phyloP scores from a whole-genome alignment of 2,797 vertebrate genomes.

The Anolis apletophallus region DNA sequence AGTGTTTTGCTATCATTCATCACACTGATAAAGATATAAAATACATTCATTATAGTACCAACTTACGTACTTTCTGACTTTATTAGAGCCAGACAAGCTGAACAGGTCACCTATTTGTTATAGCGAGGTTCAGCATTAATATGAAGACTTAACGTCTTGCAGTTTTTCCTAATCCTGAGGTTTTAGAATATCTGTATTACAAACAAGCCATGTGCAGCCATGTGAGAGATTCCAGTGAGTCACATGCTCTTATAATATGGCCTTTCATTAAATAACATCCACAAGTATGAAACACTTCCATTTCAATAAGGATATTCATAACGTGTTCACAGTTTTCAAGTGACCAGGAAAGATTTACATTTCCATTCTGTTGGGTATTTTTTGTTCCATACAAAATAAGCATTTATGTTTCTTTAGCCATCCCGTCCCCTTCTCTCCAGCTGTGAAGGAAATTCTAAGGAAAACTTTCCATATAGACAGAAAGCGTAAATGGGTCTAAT shows the following conservation, averaged over 20 bases:
- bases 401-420: slow-evolving; percentile 48
- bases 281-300: slow-evolving; percentile 67
- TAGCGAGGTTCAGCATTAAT: slow-evolving; percentile 52
- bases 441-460: slow-evolving; percentile 64
- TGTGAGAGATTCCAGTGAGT: slow-evolving; percentile 72
- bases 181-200: slow-evolving; percentile 68
- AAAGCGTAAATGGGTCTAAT: slow-evolving; percentile 47
- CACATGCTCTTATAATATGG: slow-evolving; percentile 69
- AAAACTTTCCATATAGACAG: slow-evolving; percentile 57
- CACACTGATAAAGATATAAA: neutral
- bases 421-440: slow-evolving; percentile 40
- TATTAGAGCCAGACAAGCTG: neutral
- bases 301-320: slow-evolving; percentile 72
- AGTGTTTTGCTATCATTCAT: neutral
- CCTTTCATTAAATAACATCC: slow-evolving; percentile 74
- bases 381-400: slow-evolving; percentile 70
- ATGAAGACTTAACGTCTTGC: slow-evolving; percentile 55
- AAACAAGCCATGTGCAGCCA: slow-evolving; percentile 69
- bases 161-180: slow-evolving; percentile 68
- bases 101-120: slow-evolving; percentile 16
- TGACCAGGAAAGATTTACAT: slow-evolving; percentile 74
- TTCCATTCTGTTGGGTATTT: slow-evolving; percentile 73
- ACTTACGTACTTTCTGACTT: neutral
- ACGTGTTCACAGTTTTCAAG: slow-evolving; percentile 65
- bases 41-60: neutral